Base-by-base conservation (phyloP, 2,797 vertebrate genomes). In the Brachyrhaphis roseni region DNA sequence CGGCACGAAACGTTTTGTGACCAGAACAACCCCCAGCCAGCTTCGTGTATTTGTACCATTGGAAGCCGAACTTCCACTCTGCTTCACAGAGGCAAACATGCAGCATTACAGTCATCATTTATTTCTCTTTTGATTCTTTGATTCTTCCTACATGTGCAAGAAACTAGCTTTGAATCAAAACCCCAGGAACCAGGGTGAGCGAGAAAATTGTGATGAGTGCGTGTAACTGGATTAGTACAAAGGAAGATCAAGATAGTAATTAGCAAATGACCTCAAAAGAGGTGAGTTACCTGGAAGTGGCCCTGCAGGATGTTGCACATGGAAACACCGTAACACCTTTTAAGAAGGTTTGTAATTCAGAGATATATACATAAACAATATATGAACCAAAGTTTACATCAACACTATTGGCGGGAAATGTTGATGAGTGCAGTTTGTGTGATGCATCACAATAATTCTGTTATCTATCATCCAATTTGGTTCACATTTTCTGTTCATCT, bases 1-100 rank as follows among this genome's bases (percentile, higher is more conserved):
- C 77, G 83, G 78, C 77, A 86, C 86, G 79, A 64, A 92, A 91
- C 94, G 75, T 94, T 95, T 95, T 88, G 80, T 83, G 92, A 93
- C 95, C 93, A 84, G 93, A 94, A 84, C 74, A 71, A 72, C 78
- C 78, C 77, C 74, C 36, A 45, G 86, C 81, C 86, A 78, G 28
- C 84, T 86, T 62, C 43, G 66, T 43, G 74, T 76, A 75, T 86
- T 86, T 82, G 34, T 47, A 82, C 79, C 77, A 26, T 31, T 81
- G 70, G 80, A 83, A 85, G 26, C 31, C 31, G 55, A 34, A 43
- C 39, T 34, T 34, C 34, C 34, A 34, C 34, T 34, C 34, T 34
- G 41, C 15, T 6, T 72, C 76, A 47, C 28, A 82, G 41, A 74
- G 1, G 12, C 26, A 18, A 78, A 71, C 34, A 23, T 70, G 23